Base-by-base conservation (phyloP, 2,113 vertebrate genomes). In the Nibea coibor region DNA sequence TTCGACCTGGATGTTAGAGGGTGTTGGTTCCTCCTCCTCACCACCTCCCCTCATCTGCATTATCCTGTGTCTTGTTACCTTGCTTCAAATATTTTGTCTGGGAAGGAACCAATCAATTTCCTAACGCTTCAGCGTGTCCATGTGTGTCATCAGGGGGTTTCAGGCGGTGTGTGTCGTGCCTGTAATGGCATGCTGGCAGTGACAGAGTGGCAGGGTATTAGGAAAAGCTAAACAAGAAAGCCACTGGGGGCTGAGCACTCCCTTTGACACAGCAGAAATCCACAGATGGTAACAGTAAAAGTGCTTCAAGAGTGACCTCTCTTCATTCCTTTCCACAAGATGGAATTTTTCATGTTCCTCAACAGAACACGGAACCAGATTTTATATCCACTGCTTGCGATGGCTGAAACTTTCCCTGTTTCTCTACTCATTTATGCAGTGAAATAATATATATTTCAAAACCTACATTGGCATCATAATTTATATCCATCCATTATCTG, bases 81-180 rank as follows among this genome's bases (percentile, higher is more conserved):
- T 84, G 84, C 65, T 82, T 91, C 67, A 95, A 94, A 95, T 94
- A 94, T 93, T 95, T 93, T 92, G 93, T 95, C 93, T 93, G 82
- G 73, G 86, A 89, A 88, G 88, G 90, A 94, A 91, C 92, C 86
- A 88, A 93, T 92, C 83, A 85, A 88, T 94, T 94, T 90, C 83
- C 89, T 91, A 87, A 84, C 56, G 76, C 28, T 75, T 26, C 63
- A 80, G 48, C 56, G 28, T 85, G 72, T 82, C 77, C 75, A 20
- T 84, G 75, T 74, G 69, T 81, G 57, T 69, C 57, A 72, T 66
- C 56, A 22, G 24, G 35, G 45, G 47, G 45, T 81, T 75, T 72
- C 20, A 62, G 66, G 59, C 65, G 3, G 35, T n/a, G 59, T 50
- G 63, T 78, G 57, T 78, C 74, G 78, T 88, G 84, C 48, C 61